Evolutionary conservation across 2,797 vertebrate species (phyloP).

Genomic region (Holocentrus rufus): DNA sequence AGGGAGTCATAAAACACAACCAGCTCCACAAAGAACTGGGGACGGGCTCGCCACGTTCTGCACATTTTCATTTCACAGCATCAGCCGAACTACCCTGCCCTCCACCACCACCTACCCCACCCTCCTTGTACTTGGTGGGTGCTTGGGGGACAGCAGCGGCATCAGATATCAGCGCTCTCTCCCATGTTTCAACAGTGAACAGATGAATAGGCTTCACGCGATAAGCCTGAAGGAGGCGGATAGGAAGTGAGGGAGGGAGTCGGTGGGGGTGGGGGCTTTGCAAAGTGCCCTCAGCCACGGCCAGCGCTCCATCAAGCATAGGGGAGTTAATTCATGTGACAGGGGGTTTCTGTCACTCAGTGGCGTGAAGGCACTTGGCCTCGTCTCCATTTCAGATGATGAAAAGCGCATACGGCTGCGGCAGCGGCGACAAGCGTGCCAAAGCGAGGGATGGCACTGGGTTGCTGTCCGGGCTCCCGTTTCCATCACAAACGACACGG

Average conservation of each 20-base stretch:
- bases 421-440: neutral
- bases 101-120: slow-evolving; percentile 28
- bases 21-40: slow-evolving; percentile 33
- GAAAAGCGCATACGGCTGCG: slow-evolving; percentile 54
- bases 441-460: slow-evolving; percentile 38
- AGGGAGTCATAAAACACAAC: slow-evolving; percentile 54
- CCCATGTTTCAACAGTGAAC: slow-evolving; percentile 73
- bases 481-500: slow-evolving; percentile 48
- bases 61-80: slow-evolving; percentile 50
- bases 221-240: slow-evolving; percentile 68
- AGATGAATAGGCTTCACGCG: slow-evolving; percentile 76
- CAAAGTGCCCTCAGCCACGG: slow-evolving; percentile 67
- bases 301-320: slow-evolving; percentile 69
- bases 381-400: slow-evolving; percentile 72
- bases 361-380: slow-evolving; percentile 59
- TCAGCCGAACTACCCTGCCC: slow-evolving; percentile 19
- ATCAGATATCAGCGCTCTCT: slow-evolving; percentile 72
- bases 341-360: slow-evolving; percentile 72
- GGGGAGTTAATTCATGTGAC: slow-evolving; percentile 76
- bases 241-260: slow-evolving; percentile 38
- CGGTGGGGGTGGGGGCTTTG: slow-evolving; percentile 23
- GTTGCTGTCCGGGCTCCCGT: slow-evolving; percentile 36
- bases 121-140: slow-evolving; percentile 39
- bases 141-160: slow-evolving; percentile 65
- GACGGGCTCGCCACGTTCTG: neutral